These are phyloP conservation scores for Plemyria rubiginata DNA, from an alignment of 2,888 invertebrate genomes.

Conservation along the genomic window DNA sequence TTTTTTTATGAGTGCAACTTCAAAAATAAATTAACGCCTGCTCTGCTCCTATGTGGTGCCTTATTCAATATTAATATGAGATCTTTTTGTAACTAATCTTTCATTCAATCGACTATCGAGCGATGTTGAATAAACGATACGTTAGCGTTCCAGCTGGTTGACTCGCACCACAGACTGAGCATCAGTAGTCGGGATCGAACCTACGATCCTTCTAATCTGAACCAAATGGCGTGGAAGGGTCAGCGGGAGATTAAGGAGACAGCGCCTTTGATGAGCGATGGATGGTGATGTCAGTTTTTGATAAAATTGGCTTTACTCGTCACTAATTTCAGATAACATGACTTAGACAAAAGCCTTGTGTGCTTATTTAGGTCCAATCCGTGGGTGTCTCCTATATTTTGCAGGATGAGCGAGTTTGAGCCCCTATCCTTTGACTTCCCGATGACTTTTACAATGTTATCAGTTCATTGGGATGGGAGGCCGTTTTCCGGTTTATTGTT, in stretches of 20 bases:
- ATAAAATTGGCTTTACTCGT: slow-evolving; percentile 18
- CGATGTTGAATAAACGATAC: slow-evolving; percentile 32
- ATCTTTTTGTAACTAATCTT: background rate
- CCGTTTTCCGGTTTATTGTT: no score
- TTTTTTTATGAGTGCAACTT: no score
- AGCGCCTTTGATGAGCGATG: slow-evolving; percentile 19
- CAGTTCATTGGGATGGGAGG: no score
- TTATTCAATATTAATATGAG: background rate
- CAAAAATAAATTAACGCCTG: background rate
- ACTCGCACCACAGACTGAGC: slow-evolving; percentile 11
- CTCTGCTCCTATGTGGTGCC: no score
- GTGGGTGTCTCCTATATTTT: no score
- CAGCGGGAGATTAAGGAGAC: slow-evolving; percentile 61
- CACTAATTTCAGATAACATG: slow-evolving; percentile 10
- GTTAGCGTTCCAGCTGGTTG: slow-evolving; percentile 27
- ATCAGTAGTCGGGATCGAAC: slow-evolving; percentile 7
- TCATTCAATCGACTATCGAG: slow-evolving; percentile 19
- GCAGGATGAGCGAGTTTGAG: no score
- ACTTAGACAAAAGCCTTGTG: background rate
- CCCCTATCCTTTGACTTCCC: no score
- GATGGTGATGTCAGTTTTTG: slow-evolving; percentile 14
- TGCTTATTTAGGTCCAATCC: no score
- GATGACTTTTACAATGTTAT: no score
- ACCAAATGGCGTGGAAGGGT: slow-evolving; percentile 65
- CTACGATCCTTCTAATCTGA: slow-evolving; percentile 47